These are phyloP conservation scores for Ptiloglossa arizonensis DNA, from an alignment of 1,140 invertebrate species.

Conservation along the genomic window DNA sequence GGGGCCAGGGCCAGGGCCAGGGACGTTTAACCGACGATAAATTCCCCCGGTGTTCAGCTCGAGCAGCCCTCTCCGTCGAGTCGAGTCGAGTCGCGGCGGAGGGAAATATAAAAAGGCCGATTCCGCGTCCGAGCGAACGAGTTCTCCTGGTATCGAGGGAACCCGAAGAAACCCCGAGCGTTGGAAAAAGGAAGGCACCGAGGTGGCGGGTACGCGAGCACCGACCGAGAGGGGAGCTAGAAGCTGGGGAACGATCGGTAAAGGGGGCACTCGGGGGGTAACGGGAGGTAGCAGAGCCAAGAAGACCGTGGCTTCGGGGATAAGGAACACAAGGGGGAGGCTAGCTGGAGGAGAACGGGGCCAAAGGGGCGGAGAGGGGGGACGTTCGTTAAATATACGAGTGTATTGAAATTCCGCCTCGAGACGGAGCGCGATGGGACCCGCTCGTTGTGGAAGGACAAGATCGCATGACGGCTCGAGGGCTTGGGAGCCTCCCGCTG, in stretches of 20 bases:
- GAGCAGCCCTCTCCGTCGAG: constrained; percentile 28
- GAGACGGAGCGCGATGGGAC: constrained; percentile 71
- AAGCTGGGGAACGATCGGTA: constrained; percentile 17
- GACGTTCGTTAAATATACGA: constrained; percentile 77
- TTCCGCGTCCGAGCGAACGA: constrained; percentile 59
- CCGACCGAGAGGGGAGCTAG: background rate
- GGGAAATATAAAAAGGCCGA: constrained; percentile 71
- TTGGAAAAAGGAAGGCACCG: constrained; percentile 12
- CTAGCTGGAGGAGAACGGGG: constrained; percentile 27
- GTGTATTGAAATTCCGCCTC: constrained; percentile 76
- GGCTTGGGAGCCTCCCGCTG: constrained; percentile 75
- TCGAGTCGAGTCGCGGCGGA: constrained; percentile 55
- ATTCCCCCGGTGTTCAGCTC: constrained; percentile 67
- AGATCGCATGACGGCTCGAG: constrained; percentile 75
- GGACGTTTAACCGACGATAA: constrained; percentile 71
- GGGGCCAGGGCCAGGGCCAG: no score
- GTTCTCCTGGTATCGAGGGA: constrained; percentile 58
- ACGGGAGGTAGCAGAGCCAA: constrained; percentile 10
- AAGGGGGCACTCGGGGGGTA: constrained; percentile 36
- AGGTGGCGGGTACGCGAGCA: constrained; percentile 21
- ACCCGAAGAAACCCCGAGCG: constrained; percentile 33
- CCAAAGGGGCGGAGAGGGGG: constrained; percentile 32
- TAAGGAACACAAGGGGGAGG: constrained; percentile 30
- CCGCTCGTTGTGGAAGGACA: constrained; percentile 76
- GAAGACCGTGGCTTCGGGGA: constrained; percentile 10